Evolutionary conservation across 2,888 invertebrate species (phyloP).

Genomic region (Drosophila cognata): DNA sequence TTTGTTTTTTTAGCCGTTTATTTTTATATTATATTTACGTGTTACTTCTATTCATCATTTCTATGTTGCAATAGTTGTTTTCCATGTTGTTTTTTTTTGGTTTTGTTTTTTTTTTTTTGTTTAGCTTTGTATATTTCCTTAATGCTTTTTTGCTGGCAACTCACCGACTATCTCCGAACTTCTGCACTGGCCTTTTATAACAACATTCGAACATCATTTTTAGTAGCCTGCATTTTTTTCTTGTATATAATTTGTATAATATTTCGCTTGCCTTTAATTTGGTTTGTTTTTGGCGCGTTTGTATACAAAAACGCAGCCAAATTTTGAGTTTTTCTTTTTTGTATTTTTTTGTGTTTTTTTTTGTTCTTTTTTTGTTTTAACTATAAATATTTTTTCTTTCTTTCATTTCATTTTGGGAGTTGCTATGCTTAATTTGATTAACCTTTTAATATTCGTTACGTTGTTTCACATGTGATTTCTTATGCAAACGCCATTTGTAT

Average conservation of each 20-base stretch:
- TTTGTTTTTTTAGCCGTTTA: conserved; percentile 54
- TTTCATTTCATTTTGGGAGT: conserved; percentile 32
- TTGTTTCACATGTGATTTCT: conserved; percentile 64
- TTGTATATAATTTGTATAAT: conserved; percentile 69
- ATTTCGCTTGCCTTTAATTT: conserved; percentile 59
- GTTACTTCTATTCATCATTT: conserved; percentile 71
- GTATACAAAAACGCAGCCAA: conserved; percentile 75
- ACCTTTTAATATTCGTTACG: conserved; percentile 74
- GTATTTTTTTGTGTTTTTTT: conserved; percentile 48
- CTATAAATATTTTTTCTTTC: conserved; percentile 72
- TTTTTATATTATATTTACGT: conserved; percentile 62
- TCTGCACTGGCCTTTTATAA: conserved; percentile 34
- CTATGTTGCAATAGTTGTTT: conserved; percentile 70
- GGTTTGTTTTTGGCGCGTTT: conserved; percentile 66
- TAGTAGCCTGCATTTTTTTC: conserved; percentile 36
- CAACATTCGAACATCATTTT: conserved; percentile 47
- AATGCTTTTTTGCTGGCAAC: conserved; percentile 54
- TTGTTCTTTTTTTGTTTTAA: conserved; percentile 45
- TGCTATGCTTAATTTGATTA: conserved; percentile 73
- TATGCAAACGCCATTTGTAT: conserved; percentile 59
- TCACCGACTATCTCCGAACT: conserved; percentile 10
- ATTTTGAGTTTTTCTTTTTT: conserved; percentile 34
- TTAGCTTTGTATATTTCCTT: conserved; percentile 66
- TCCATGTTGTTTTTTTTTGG: conserved; percentile 41
- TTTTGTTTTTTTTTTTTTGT: conserved; percentile 21